These are phyloP conservation scores for Caenorhabditis imperialis DNA, from an alignment of 2,888 invertebrate genomes.

Conservation along the genomic window DNA sequence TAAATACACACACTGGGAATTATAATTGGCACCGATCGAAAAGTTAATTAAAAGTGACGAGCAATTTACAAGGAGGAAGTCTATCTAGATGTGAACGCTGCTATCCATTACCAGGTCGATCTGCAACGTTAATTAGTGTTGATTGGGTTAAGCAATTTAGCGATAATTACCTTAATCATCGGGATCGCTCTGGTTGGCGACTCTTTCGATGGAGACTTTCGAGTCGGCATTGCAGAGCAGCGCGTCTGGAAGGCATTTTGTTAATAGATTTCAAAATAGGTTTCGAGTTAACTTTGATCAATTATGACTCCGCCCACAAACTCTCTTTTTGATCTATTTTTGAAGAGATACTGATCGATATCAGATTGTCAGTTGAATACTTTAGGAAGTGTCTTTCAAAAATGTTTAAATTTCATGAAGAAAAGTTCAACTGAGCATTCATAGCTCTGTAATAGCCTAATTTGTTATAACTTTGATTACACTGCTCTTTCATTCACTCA, in stretches of 20 bases:
- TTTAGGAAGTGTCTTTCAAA: no score
- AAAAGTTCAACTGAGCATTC: no score
- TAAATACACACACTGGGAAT: no score
- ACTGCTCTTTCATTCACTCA: background rate
- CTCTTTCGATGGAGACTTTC: conserved; percentile 42
- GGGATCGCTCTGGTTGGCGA: conserved; percentile 43
- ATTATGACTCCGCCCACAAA: no score
- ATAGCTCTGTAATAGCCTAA: no score
- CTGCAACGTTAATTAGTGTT: no score
- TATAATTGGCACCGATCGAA: background rate
- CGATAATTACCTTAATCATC: conserved; percentile 49
- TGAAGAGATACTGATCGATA: no score
- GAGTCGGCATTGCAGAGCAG: conserved; percentile 39
- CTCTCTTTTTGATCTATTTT: no score
- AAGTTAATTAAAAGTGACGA: background rate
- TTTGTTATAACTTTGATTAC: no score
- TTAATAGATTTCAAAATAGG: background rate
- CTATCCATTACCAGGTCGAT: conserved; percentile 21
- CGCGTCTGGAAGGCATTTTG: conserved; percentile 31
- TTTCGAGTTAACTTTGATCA: background rate
- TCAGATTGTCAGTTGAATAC: no score
- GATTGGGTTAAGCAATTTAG: conserved; percentile 1
- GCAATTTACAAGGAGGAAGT: background rate
- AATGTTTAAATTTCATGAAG: no score
- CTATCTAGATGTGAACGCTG: conserved; percentile 49